Base-by-base conservation (phyloP, 2,113 vertebrate species). In the Daboia siamensis region DNA sequence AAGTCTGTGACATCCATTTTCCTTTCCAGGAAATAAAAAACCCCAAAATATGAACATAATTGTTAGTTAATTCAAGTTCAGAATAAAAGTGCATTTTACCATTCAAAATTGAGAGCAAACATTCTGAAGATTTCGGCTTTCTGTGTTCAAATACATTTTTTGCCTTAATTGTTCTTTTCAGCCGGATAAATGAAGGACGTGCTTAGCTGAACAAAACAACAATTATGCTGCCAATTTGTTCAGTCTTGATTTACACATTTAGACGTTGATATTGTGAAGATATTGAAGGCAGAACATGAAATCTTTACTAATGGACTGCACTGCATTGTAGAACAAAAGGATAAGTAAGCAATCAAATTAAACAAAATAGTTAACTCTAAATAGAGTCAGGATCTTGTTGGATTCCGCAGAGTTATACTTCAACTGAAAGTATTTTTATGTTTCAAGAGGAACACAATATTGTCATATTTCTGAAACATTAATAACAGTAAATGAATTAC, bases 121-220 rank as follows among this genome's bases (percentile, higher is more conserved):
- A 21, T 64, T 44, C 69, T 87, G 85, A 94, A 89, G 89, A 92
- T 86, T 88, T 80, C 48, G 59, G 39, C 3, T 48, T 33, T 39
- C 0, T 21, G 8, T 87, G 87, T 56, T 93, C 61, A 92, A 95
- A 95, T 86, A n/a, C 54, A 91, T 89, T 89, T 86, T 94, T 55
- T 92, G 29, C 33, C 33, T 51, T 89, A 96, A 93, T 96, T 96
- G 94, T 1, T 80, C 12, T 92, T 89, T 88, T 88, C 89, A 93
- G 87, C 80, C 94, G 90, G 87, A 7, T 21, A 94, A 87, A 92
- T 90, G 55, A 69, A 94, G 86, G 90, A 91, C 69, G 91, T 95
- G 94, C 95, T 95, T 97, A 94, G 96, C 93, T 93, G 95, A 96
- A 92, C 93, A 95, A 90, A 92, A 93, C 94, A 96, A 95, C 91